Base-by-base conservation (phyloP, 1,140 invertebrate genomes). In the Heliothis virescens region DNA sequence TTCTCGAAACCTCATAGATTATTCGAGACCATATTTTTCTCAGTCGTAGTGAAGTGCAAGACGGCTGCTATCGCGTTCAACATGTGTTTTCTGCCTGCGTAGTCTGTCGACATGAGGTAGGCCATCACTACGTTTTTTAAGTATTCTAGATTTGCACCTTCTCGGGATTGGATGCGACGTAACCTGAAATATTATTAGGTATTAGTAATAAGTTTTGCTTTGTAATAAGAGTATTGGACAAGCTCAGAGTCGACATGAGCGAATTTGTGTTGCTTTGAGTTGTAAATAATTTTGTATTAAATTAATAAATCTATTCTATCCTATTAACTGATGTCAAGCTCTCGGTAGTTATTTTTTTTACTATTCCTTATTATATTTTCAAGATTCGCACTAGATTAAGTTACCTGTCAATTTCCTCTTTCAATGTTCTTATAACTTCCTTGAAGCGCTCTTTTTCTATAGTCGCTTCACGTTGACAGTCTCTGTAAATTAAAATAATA, bases 41-140 rank as follows among this genome's bases (percentile, higher is more conserved):
- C 98, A 12, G 94, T 90, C 3, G 95, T 89, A 75, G 97, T 98
- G 87, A 98, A 98, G 89, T 97, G 96, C 9, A 99, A 94, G 4
- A 98, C 97, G 15, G 98, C 97, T 1, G 97, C 96, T 79, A 98
- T 98, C 0, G 98, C 98, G 94, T 98, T 98, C 13, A 98, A 86
- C 98, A 98, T 98, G 87, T 98, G 97, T 21, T 96, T 95, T 84
- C 97, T 96, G 10, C 96, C 97, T 5, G 95, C 95, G 13, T 93
- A 89, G 90, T 98, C 97, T 1, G 94, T 95, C 12, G 96, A 97
- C n/a, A 97, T 95, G 69, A 99, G 95, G 89, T 97, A 98, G 82
- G 97, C 97, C 18, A 98, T 96, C 57, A 98, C 96, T 10, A 99
- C 98, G 94, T 99, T 99, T 92, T 99, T 99, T 79, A 99, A 90